Base-by-base conservation (phyloP, 2,888 invertebrate species). In the Campoplex nolae region DNA sequence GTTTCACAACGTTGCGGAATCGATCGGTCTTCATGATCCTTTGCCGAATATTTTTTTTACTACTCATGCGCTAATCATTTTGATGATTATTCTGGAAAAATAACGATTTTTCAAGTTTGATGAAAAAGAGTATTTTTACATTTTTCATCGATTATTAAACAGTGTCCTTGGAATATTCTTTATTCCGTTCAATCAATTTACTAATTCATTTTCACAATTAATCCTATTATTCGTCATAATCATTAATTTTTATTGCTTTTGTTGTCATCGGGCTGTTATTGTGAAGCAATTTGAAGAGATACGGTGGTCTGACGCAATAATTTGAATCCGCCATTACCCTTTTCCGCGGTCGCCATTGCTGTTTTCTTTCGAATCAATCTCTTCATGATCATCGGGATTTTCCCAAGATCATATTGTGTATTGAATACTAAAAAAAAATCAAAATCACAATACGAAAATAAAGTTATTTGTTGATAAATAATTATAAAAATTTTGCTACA, bases 1-100 rank as follows among this genome's bases (percentile, higher is more conserved):
- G 74, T 68, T 85, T 87, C 56, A 35, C 56, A 74, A 79, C 70
- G 48, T 80, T 80, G 48, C 38, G 18, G 32, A 32, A 71, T 51
- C 62, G 80, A 80, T 51, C 73, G 38, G n/a, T 23, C 58, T 58
- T 73, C 65, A 3, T 32, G 58, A n/a, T 83, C 62, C 42, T 78
- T 51, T 70, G 23, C 16, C n/a, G 2, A 28, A 23, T 9, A 4
- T 51, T 51, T 35, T 32, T 8, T 45, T 3, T 16, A 11, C 0
- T 23, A 35, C 23, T 45, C 28, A 3, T n/a, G 18, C 75, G 23
- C 6, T 38, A 45, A 13, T 0, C 16, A 45, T 48, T 13, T 23
- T 28, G 28, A 6, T 16, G 48, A 23, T 73, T 16, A 23, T 58
- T 58, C 6, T 38, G 6, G 42, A 9, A 56, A n/a, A 38, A 13